phyloP scores from a whole-genome alignment of 1,140 invertebrate species.

The Mactra quadrangularis region DNA sequence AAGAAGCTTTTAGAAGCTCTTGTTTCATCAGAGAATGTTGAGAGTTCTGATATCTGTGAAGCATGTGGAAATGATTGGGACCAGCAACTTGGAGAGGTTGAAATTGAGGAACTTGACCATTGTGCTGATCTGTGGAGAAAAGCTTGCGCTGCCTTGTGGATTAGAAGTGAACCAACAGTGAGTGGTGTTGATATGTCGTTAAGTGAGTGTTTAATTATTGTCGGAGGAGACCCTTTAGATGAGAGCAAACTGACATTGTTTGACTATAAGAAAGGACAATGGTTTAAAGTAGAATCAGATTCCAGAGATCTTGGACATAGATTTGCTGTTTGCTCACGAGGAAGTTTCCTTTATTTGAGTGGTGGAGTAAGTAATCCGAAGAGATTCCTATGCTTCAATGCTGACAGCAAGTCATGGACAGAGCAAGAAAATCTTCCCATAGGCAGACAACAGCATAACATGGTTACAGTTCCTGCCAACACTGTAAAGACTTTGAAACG shows the following conservation, averaged over 20 bases:
- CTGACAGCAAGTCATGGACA: neutral
- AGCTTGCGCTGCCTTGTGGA: conserved; percentile 38
- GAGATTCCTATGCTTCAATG: conserved; percentile 30
- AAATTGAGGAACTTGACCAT: neutral
- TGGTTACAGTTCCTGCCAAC: conserved; percentile 21
- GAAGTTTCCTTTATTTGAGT: conserved; percentile 33
- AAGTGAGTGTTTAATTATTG: conserved; percentile 28
- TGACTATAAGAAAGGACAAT: conserved; percentile 31
- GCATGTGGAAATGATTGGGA: conserved; percentile 4
- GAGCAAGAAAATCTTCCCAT: neutral
- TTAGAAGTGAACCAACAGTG: neutral
- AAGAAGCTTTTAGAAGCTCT: neutral
- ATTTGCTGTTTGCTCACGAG: conserved; percentile 36
- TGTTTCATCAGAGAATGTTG: conserved; percentile 32
- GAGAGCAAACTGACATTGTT: conserved; percentile 21
- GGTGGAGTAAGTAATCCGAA: conserved; percentile 22
- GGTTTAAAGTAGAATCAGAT: conserved; percentile 10
- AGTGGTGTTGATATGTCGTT: neutral
- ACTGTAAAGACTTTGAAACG: neutral
- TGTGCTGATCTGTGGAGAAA: neutral
- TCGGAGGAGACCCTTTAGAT: conserved; percentile 23
- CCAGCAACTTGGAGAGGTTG: neutral
- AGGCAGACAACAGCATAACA: conserved; percentile 42
- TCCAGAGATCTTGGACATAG: conserved; percentile 20
- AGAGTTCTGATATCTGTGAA: conserved; percentile 17